Evolutionary conservation across 2,113 vertebrate genomes (phyloP), one percentile per base, ranked within the genome.

Genomic region (Gnathonemus longibarbis): DNA sequence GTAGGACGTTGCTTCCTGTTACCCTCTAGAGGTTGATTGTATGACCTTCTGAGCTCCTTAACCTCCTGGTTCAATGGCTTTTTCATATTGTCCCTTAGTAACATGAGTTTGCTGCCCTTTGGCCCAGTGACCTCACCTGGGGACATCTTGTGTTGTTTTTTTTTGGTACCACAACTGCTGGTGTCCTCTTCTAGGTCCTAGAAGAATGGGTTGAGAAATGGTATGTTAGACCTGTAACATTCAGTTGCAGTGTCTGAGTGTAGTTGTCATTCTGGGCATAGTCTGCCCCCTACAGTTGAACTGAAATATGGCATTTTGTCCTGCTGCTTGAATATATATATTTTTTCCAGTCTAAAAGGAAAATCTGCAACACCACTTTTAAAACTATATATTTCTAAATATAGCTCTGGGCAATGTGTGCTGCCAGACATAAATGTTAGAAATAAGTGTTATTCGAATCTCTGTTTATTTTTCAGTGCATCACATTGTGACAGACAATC

Each of bases 401-500:
- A 80, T 80, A 80, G 74, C 35, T 39, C 35, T 48, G 83, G 21
- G 17, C 21, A 45, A 84, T 46, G 45, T 48, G 9, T 45, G 39
- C 83, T 84, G 42, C 42, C 83, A 21, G 83, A 48, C 45, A 39
- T 53, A 13, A 87, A 52, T 27, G n/a, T 62, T 58, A 35, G 52
- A 88, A 88, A 58, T 31, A 39, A 56, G 45, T 52, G 15, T 42
- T 66, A 66, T 66, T n/a, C 24, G 35, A 58, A 62, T 62, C 42
- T 62, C 31, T 62, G 35, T 93, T 91, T 90, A 2, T 91, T 74
- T 92, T 94, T 17, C 93, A 96, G 96, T 96, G 92, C 96, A 96
- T 93, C 96, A 96, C 91, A 92, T 96, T 9, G 95, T 96, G 91
- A 96, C 96, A 62, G 95, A 96, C 92, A 96, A 93, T 88, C 96